These are phyloP conservation scores for Geotrupes spiniger DNA, from an alignment of 2,888 invertebrate genomes.

Conservation along the genomic window DNA sequence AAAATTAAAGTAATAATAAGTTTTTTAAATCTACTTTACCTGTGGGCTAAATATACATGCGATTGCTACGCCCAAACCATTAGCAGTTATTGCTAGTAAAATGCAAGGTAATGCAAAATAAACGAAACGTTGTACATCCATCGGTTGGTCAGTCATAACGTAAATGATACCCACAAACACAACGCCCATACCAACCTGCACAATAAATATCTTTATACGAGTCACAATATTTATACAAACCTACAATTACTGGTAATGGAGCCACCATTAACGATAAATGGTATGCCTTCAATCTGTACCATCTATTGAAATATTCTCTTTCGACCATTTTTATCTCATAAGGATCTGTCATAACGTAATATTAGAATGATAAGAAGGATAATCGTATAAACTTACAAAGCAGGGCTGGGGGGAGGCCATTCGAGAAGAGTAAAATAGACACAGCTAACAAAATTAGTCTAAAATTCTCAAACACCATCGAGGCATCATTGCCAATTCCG, in stretches of 20 bases:
- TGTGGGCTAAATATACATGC: conserved; percentile 13
- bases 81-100: conserved; percentile 10
- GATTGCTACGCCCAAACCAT: conserved; percentile 9
- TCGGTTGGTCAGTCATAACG: conserved; percentile 15
- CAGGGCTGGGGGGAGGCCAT: conserved; percentile 15
- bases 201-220: no score
- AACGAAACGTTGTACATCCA: conserved; percentile 13
- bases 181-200: conserved; percentile 53
- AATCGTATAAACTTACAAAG: conserved; percentile 19
- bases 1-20: conserved; percentile 5
- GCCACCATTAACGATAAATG: conserved; percentile 66
- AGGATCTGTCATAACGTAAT: conserved; percentile 59
- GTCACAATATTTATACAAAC: no score
- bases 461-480: conserved; percentile 16
- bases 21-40: neutral
- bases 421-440: conserved; percentile 10
- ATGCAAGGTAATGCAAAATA: conserved; percentile 5
- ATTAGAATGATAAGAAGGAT: no score
- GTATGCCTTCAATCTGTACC: conserved; percentile 73
- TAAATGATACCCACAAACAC: conserved; percentile 43
- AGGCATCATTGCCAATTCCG: conserved; percentile 20
- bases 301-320: conserved; percentile 73
- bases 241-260: conserved; percentile 64
- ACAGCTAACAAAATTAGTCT: no score
- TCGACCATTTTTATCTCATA: conserved; percentile 68